Evolutionary conservation across 2,113 vertebrate genomes (phyloP).

Genomic region (Salvator merianae): DNA sequence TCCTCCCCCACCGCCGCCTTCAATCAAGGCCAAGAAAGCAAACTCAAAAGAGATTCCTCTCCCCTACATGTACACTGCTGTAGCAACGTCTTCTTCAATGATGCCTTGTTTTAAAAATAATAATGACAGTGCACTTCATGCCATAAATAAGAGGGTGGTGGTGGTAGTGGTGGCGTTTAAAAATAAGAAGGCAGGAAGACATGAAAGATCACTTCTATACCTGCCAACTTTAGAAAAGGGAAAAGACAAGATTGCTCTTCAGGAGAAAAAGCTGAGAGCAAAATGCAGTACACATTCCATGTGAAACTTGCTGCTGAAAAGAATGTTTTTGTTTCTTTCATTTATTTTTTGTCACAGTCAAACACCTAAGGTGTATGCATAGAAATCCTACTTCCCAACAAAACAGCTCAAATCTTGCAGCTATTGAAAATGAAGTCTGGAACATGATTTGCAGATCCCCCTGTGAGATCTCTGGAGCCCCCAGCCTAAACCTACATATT

Average conservation of each 20-base stretch:
- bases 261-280: background rate
- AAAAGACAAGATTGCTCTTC: background rate
- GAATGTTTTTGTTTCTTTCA: accelerated
- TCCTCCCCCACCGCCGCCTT: conserved; percentile 34
- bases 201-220: background rate
- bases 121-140: background rate
- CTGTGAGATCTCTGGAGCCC: too few relatives aligned
- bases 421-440: too few relatives aligned
- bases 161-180: too few relatives aligned
- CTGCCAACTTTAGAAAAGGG: background rate
- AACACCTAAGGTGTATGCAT: too few relatives aligned
- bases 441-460: too few relatives aligned
- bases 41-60: conserved; percentile 71
- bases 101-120: conserved; percentile 41
- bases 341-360: too few relatives aligned
- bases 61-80: conserved; percentile 59
- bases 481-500: too few relatives aligned
- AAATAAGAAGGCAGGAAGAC: background rate
- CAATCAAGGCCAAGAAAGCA: conserved; percentile 70
- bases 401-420: too few relatives aligned
- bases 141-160: too few relatives aligned
- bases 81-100: conserved; percentile 55
- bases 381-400: too few relatives aligned
- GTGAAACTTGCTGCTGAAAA: background rate
- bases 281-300: background rate